Percentiles rank a stretch among this genome's conserved stretches.
These are phyloP conservation scores for Anticlea derivata DNA, from an alignment of 2,888 invertebrate species.

Conservation along the genomic window DNA sequence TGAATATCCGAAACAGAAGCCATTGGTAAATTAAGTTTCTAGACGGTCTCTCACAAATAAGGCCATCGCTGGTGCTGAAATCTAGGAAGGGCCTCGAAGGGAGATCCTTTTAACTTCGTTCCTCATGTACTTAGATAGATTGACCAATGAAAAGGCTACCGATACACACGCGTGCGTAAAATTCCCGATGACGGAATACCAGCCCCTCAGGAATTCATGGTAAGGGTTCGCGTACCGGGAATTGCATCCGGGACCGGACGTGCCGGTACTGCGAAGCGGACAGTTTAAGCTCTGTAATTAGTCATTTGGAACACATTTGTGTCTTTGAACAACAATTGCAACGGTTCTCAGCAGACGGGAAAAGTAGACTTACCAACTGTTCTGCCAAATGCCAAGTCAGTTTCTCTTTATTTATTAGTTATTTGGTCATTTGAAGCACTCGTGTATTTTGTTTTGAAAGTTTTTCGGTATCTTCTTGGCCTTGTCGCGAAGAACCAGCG, in stretches of 20 bases:
- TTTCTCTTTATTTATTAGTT: too few species aligned
- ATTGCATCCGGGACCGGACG: conserved; percentile 50
- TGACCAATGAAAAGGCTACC: not conserved
- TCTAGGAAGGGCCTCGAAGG: too few species aligned
- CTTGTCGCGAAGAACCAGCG: too few species aligned
- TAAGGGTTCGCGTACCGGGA: conserved; percentile 39
- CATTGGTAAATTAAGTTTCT: not conserved
- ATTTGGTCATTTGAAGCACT: too few species aligned
- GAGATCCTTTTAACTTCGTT: too few species aligned
- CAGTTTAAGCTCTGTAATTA: conserved; percentile 50
- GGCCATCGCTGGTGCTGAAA: too few species aligned
- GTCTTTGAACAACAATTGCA: conserved; percentile 26
- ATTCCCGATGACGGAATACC: conserved; percentile 16
- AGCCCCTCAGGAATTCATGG: conserved; percentile 27
- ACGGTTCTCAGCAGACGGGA: conserved; percentile 1
- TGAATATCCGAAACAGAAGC: not conserved
- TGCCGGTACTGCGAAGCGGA: conserved; percentile 37
- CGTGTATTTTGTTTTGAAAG: too few species aligned
- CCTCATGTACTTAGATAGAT: too few species aligned
- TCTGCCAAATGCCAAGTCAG: not conserved
- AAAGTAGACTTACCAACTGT: not conserved
- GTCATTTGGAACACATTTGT: conserved; percentile 40
- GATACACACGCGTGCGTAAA: conserved; percentile 23
- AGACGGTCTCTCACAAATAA: too few species aligned
- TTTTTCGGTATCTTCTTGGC: too few species aligned